phyloP scores from a whole-genome alignment of 2,113 vertebrate species.

The Cyanocitta stelleri region DNA sequence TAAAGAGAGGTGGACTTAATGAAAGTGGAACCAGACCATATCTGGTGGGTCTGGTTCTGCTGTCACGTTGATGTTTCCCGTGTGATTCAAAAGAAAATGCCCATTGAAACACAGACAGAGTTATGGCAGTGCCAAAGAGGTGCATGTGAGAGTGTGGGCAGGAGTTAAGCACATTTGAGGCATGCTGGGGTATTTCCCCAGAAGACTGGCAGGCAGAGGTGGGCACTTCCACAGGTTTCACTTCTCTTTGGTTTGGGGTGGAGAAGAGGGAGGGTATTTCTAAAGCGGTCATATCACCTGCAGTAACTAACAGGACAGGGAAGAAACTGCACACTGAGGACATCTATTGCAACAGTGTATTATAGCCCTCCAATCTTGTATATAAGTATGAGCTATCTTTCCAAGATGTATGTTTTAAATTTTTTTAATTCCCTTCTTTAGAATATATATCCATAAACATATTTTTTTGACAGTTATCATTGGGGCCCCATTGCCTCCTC shows the following conservation, averaged over 20 bases:
- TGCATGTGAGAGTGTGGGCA: background rate
- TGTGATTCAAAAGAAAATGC: background rate
- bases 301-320: background rate
- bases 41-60: background rate
- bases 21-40: background rate
- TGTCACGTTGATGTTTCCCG: background rate
- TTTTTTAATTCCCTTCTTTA: background rate
- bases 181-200: background rate
- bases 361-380: background rate
- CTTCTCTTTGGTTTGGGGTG: background rate
- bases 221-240: background rate
- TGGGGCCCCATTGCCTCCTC: slow-evolving; percentile 39
- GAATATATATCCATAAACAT: background rate
- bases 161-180: background rate
- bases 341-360: slow-evolving; percentile 29
- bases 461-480: background rate
- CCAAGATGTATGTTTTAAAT: background rate
- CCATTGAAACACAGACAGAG: background rate
- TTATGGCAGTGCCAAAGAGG: background rate
- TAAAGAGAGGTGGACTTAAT: background rate
- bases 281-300: background rate
- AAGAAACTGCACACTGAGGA: slow-evolving; percentile 31
- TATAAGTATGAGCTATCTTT: background rate
- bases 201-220: background rate
- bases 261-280: background rate